Conservation (phyloP, 2,797 vertebrate genomes). For the Potorous gilbertii region DNA sequence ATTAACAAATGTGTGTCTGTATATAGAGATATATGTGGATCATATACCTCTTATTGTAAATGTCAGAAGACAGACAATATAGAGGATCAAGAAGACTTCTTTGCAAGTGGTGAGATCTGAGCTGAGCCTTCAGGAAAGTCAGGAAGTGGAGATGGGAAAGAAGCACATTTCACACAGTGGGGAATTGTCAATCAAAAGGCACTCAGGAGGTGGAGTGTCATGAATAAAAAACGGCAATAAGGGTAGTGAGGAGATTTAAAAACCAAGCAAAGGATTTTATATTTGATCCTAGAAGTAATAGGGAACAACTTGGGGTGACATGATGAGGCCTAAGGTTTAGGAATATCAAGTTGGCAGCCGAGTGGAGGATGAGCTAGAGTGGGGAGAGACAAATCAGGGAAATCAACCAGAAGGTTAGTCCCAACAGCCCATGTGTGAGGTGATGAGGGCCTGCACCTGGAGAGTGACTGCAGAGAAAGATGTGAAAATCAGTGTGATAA, state of each 20-base stretch:
- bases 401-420: neutral
- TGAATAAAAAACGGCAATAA: neutral
- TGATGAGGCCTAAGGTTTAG: neutral
- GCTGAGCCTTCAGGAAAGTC: neutral
- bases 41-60: neutral
- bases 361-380: neutral
- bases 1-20: no score
- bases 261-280: neutral
- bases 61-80: neutral
- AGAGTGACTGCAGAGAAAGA: neutral
- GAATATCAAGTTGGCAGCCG: neutral
- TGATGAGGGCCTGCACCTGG: neutral
- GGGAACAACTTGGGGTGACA: neutral
- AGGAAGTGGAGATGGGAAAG: neutral
- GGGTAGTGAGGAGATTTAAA: neutral
- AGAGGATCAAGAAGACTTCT: neutral
- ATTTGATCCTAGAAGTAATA: neutral
- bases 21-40: neutral
- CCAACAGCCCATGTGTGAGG: no score
- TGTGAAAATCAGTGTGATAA: neutral
- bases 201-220: neutral
- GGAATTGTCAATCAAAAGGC: neutral
- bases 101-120: neutral
- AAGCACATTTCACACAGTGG: neutral
- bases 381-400: neutral